Evolutionary conservation across 2,888 invertebrate genomes (phyloP), one percentile per base, ranked within the genome.

Genomic region (Phlogophora meticulosa): DNA sequence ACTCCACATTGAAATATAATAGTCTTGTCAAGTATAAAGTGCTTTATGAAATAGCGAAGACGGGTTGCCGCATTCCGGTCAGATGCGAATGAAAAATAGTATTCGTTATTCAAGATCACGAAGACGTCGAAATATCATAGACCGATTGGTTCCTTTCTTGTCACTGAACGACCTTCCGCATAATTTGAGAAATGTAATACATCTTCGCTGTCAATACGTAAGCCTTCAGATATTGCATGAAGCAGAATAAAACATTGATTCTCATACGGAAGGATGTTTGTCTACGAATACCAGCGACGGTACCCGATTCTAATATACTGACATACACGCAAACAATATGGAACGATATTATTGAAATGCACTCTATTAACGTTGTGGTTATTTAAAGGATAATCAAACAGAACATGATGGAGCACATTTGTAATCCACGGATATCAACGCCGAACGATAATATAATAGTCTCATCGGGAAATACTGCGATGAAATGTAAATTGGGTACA

Each of bases 401-500:
- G n/a, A 9, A 52, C 10, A 34, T 53, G 63, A 76, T 77, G 75
- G 58, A 48, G 53, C 43, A 55, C 56, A 71, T 66, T 64, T 22
- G n/a, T 42, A 53, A 67, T 57, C 36, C 17, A 28, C 22, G 32
- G 40, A 77, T 76, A 80, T 83, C 76, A 76, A 78, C 80, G 80
- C 81, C 60, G 67, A 83, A 78, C 61, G 69, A 78, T 75, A 84
- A 78, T 74, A 84, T 80, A 84, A 88, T 85, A 84, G 81, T 73
- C 73, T 69, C 28, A 5, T 28, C 28, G 62, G 60, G 72, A 79
- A 84, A 84, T 81, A 85, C 81, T 56, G 53, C 84, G 80, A 87
- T 85, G 87, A 88, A 92, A 91, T 90, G 90, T 90, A 90, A 91
- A 91, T 91, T 88, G 87, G 84, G 83, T 86, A 85, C 85, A 89